Evolutionary conservation across 2,113 vertebrate genomes (phyloP).

Genomic region (Pogona vitticeps): DNA sequence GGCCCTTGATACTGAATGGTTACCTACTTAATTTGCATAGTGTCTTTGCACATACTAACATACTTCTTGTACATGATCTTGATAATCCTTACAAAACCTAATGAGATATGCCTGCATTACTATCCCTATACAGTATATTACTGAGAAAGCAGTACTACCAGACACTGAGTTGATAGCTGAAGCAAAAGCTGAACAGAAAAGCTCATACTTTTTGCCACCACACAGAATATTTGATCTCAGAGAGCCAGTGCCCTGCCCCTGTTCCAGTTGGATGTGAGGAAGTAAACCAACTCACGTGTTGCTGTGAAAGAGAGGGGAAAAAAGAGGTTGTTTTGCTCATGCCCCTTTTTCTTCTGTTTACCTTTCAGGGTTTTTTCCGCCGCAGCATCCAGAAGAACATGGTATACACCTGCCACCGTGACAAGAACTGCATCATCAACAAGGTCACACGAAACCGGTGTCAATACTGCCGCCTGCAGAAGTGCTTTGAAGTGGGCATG

Average conservation of each 20-base stretch:
- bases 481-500: slow-evolving; percentile 99
- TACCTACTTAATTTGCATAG: neutral
- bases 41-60: no score
- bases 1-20: neutral
- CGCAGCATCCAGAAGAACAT: slow-evolving; percentile 99
- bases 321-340: neutral
- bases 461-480: slow-evolving; percentile 99
- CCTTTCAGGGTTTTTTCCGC: slow-evolving; percentile 92
- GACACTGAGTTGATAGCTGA: neutral
- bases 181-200: neutral
- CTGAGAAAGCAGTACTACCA: neutral
- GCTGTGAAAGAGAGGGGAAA: neutral
- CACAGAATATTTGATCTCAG: neutral
- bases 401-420: slow-evolving; percentile 98
- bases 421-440: slow-evolving; percentile 99
- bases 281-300: neutral
- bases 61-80: neutral
- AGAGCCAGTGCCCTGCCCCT: neutral
- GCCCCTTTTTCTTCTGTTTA: neutral
- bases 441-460: slow-evolving; percentile 99
- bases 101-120: no score
- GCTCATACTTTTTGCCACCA: neutral
- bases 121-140: neutral
- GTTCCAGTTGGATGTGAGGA: neutral
- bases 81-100: neutral